Percentiles rank a stretch among this genome's conserved stretches.
These are phyloP conservation scores for Peromyscus attwateri DNA, from an alignment of 2,797 vertebrate species.

Conservation along the genomic window DNA sequence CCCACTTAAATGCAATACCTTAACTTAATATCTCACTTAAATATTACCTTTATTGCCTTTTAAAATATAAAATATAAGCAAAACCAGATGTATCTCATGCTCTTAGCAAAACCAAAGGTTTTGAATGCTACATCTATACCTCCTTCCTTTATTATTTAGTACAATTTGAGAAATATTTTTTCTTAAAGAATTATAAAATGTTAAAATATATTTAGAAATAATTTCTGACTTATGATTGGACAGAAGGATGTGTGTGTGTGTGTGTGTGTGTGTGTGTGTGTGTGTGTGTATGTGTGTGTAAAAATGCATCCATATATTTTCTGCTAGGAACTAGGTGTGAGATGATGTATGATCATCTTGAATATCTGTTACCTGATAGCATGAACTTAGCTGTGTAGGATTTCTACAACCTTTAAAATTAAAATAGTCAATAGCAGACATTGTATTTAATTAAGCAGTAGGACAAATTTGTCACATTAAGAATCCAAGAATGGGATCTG, in stretches of 20 bases:
- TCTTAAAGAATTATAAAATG: not conserved
- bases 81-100: not conserved
- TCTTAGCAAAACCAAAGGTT: not conserved
- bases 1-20: not conserved
- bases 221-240: not conserved
- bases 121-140: not conserved
- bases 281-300: not conserved
- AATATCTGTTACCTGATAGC: not conserved
- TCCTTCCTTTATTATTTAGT: not conserved
- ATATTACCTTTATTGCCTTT: not conserved
- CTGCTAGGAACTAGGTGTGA: not conserved
- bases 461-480: not conserved
- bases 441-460: not conserved
- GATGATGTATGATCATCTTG: not conserved
- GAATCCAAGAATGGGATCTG: not conserved
- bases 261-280: not conserved
- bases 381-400: not conserved
- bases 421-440: not conserved
- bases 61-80: constrained; percentile 24
- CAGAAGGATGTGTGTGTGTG: not conserved
- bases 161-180: not conserved
- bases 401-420: constrained; percentile 15
- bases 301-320: not conserved
- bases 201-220: not conserved
- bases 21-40: not conserved